These are phyloP conservation scores for Hippolais icterina DNA, from an alignment of 2,113 vertebrate genomes.

Conservation along the genomic window DNA sequence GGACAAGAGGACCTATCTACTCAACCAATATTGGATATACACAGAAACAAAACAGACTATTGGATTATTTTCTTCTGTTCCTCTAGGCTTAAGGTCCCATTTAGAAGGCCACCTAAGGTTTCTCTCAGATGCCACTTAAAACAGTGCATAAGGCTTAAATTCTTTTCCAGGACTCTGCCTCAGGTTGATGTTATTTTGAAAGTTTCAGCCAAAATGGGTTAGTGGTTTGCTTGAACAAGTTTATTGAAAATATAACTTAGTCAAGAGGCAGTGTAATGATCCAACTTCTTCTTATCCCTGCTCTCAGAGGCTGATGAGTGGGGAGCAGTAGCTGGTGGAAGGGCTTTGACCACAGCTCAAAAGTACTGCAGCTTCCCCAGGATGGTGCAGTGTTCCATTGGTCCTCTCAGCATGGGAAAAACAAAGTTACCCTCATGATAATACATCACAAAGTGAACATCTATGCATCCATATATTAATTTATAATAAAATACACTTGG, in stretches of 20 bases:
- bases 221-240: neutral
- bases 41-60: neutral
- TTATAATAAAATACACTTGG: neutral
- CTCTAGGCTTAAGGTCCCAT: neutral
- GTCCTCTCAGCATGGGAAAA: neutral
- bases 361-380: neutral
- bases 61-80: neutral
- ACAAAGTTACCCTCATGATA: neutral
- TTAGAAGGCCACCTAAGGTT: neutral
- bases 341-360: neutral
- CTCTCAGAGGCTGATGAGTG: neutral
- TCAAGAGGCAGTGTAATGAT: neutral
- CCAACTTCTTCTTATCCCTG: neutral
- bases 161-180: neutral
- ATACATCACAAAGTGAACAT: neutral
- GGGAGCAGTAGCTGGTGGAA: neutral
- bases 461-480: neutral
- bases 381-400: neutral
- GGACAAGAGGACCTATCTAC: neutral
- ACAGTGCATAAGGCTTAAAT: neutral
- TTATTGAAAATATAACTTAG: neutral
- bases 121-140: neutral
- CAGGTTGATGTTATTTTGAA: neutral
- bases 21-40: neutral
- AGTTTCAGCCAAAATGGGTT: neutral